Evolutionary conservation across 2,797 vertebrate genomes (phyloP).

Genomic region (Rachycentron canadum): DNA sequence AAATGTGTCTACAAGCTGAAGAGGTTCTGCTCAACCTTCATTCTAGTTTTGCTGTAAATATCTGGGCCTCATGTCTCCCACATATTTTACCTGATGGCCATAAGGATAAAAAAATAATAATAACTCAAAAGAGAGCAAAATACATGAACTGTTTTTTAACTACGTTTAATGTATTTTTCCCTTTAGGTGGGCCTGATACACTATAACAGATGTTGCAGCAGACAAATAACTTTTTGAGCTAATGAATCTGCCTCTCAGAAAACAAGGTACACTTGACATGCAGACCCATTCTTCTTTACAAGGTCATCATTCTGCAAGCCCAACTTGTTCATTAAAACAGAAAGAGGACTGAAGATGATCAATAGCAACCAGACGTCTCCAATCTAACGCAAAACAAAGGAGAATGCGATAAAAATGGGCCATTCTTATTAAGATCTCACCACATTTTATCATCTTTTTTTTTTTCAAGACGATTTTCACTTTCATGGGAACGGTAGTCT

Average conservation of each 20-base stretch:
- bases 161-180: conserved; percentile 36
- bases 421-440: conserved; percentile 72
- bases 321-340: conserved; percentile 65
- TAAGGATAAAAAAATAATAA: background rate
- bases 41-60: background rate
- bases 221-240: conserved; percentile 44
- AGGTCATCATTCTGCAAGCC: conserved; percentile 65
- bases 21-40: background rate
- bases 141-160: conserved; percentile 25
- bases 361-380: conserved; percentile 51
- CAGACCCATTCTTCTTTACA: conserved; percentile 63
- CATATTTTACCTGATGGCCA: background rate
- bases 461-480: conserved; percentile 54
- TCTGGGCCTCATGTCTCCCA: background rate
- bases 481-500: conserved; percentile 74
- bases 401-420: conserved; percentile 58
- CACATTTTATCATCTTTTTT: conserved; percentile 56
- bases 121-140: conserved; percentile 10
- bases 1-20: background rate
- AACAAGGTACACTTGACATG: conserved; percentile 52
- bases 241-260: conserved; percentile 57
- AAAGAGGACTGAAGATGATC: conserved; percentile 58
- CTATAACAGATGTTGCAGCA: conserved; percentile 41
- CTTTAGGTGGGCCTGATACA: conserved; percentile 28
- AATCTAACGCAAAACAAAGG: conserved; percentile 61